A percentile compares a stretch with the other conserved stretches of the same genome.
Conservation (phyloP, 2,888 invertebrate genomes). For the Meiosimyza platycephala region DNA sequence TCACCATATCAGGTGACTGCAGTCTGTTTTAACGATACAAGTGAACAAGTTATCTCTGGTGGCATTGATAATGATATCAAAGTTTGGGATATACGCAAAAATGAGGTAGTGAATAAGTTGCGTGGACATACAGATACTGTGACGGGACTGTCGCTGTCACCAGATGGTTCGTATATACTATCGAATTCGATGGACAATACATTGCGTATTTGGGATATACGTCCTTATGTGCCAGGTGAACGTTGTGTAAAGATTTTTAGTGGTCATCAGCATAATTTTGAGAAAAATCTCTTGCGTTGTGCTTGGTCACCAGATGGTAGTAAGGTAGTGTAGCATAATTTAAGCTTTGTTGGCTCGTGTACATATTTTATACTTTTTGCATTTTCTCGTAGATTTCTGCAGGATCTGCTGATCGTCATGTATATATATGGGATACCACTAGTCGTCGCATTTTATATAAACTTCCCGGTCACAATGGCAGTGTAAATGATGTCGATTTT, state of each 20-base stretch:
- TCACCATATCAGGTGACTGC: constrained; percentile 84
- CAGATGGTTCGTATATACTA: constrained; percentile 84
- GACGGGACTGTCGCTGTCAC: constrained; percentile 79
- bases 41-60: constrained; percentile 93
- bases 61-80: constrained; percentile 98
- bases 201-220: constrained; percentile 94
- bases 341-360: neutral
- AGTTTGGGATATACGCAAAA: constrained; percentile 96
- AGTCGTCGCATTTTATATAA: constrained; percentile 92
- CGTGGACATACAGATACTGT: constrained; percentile 96
- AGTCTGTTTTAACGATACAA: constrained; percentile 94
- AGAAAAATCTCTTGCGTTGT: constrained; percentile 94
- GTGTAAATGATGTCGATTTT: constrained; percentile 96
- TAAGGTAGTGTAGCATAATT: constrained; percentile 71
- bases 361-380: neutral
- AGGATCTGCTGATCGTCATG: constrained; percentile 95
- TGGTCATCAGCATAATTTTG: constrained; percentile 97
- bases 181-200: constrained; percentile 98
- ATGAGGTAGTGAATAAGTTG: constrained; percentile 83
- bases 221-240: constrained; percentile 93
- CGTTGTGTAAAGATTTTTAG: constrained; percentile 92
- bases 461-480: constrained; percentile 97
- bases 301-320: constrained; percentile 95
- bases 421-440: constrained; percentile 98
- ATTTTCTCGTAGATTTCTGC: constrained; percentile 70